Conservation (phyloP, 2,888 invertebrate genomes). For the Lepidocyrtoides sp. region DNA sequence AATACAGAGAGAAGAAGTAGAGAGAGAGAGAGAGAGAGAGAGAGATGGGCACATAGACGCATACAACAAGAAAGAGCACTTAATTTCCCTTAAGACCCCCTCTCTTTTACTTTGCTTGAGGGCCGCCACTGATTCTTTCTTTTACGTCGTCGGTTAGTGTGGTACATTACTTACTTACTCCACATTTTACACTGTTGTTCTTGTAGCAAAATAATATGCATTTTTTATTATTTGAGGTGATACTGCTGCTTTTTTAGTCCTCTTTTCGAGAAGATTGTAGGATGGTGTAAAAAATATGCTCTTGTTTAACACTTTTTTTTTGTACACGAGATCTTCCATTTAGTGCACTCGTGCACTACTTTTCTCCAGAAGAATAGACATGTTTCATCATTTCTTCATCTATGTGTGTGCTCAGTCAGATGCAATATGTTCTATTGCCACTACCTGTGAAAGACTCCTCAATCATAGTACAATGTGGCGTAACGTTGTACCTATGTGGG, state of each 20-base stretch:
- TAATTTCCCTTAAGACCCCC: conserved; percentile 77
- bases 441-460: conserved; percentile 36
- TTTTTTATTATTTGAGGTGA: conserved; percentile 25
- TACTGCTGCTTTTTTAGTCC: background rate
- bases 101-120: conserved; percentile 69
- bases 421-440: too few relatives aligned
- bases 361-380: conserved; percentile 18
- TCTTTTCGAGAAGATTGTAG: conserved; percentile 3
- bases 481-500: background rate
- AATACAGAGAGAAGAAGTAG: too few relatives aligned
- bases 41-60: conserved; percentile 5
- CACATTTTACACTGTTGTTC: conserved; percentile 15
- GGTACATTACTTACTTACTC: conserved; percentile 49
- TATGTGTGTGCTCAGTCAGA: too few relatives aligned
- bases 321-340: background rate
- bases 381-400: conserved; percentile 29
- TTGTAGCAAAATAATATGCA: background rate
- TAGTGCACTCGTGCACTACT: conserved; percentile 5
- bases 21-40: too few relatives aligned
- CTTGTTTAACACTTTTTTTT: conserved; percentile 28
- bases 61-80: conserved; percentile 74
- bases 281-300: background rate
- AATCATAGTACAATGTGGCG: conserved; percentile 57
- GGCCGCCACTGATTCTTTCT: conserved; percentile 71
- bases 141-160: conserved; percentile 42